phyloP scores from a whole-genome alignment of 2,888 invertebrate genomes.

The Nysson spinosus region DNA sequence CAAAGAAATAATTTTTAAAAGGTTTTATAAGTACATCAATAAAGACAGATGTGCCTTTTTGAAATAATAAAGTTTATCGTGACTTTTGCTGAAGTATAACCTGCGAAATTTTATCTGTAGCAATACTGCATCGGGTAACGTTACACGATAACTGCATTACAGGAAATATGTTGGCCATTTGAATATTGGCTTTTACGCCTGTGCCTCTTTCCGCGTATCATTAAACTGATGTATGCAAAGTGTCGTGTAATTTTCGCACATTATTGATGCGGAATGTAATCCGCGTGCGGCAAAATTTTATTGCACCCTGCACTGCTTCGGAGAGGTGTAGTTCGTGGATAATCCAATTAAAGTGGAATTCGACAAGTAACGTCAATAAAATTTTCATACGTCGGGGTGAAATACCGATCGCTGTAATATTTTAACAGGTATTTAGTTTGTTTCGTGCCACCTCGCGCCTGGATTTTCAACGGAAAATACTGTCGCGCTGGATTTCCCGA shows the following conservation, averaged over 20 bases:
- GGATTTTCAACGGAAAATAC: slow-evolving; percentile 43
- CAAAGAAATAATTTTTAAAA: too few relatives aligned
- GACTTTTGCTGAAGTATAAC: slow-evolving; percentile 38
- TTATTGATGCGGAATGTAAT: slow-evolving; percentile 44
- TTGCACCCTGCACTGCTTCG: slow-evolving; percentile 17
- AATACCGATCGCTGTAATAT: slow-evolving; percentile 33
- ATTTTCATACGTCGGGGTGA: slow-evolving; percentile 40
- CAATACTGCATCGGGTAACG: slow-evolving; percentile 22
- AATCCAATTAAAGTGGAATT: slow-evolving; percentile 49
- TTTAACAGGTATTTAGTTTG: slow-evolving; percentile 52
- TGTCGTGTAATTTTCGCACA: slow-evolving; percentile 44
- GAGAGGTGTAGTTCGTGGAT: slow-evolving; percentile 20
- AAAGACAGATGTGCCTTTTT: slow-evolving; percentile 12
- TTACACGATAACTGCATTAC: slow-evolving; percentile 35
- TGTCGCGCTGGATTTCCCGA: slow-evolving; percentile 30
- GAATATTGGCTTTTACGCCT: slow-evolving; percentile 50
- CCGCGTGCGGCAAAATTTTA: slow-evolving; percentile 46
- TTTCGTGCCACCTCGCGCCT: slow-evolving; percentile 13
- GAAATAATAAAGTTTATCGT: slow-evolving; percentile 41
- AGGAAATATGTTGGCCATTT: slow-evolving; percentile 13
- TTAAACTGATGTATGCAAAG: slow-evolving; percentile 52
- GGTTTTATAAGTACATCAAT: slow-evolving; percentile 10
- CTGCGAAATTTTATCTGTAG: slow-evolving; percentile 37
- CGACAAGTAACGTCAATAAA: slow-evolving; percentile 51
- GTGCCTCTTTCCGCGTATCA: slow-evolving; percentile 34